Conservation (phyloP, 2,113 vertebrate genomes). For the Erinaceus europaeus region DNA sequence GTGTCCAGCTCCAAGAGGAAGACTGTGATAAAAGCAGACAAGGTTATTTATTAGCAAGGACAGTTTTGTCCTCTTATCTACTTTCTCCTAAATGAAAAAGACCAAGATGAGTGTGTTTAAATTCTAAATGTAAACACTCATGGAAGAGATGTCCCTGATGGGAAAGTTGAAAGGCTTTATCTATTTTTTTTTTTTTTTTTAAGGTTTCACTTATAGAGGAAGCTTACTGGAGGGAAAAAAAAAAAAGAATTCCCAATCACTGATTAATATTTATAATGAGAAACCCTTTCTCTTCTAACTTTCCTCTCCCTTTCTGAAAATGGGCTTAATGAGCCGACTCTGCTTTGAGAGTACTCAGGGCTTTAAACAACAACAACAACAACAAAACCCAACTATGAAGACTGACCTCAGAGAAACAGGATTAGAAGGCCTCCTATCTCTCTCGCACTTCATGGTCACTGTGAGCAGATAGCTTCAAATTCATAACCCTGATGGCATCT, state of each 20-base stretch:
- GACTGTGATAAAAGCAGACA: neutral
- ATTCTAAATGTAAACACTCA: constrained; percentile 33
- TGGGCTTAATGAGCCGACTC: neutral
- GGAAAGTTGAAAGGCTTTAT: neutral
- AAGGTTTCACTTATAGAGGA: neutral
- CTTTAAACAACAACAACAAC: neutral
- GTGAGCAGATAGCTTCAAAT: constrained; percentile 1
- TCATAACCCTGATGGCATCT: neutral
- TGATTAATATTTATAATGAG: constrained; percentile 22
- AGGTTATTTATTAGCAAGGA: neutral
- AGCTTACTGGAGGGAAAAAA: neutral
- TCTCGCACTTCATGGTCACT: neutral
- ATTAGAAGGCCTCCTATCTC: neutral
- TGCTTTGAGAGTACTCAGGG: neutral
- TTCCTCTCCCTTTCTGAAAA: neutral
- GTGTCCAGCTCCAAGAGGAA: neutral
- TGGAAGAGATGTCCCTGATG: neutral
- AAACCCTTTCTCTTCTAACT: neutral
- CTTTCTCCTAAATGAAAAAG: constrained; percentile 45
- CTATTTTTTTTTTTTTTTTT: neutral
- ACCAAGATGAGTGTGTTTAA: constrained; percentile 35
- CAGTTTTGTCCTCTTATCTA: neutral
- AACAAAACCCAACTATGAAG: too few relatives aligned
- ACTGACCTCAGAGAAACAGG: neutral
- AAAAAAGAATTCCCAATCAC: neutral